Evolutionary conservation across 2,888 invertebrate genomes (phyloP), one percentile per base, ranked within the genome.

Genomic region (Trissolcus japonicus): DNA sequence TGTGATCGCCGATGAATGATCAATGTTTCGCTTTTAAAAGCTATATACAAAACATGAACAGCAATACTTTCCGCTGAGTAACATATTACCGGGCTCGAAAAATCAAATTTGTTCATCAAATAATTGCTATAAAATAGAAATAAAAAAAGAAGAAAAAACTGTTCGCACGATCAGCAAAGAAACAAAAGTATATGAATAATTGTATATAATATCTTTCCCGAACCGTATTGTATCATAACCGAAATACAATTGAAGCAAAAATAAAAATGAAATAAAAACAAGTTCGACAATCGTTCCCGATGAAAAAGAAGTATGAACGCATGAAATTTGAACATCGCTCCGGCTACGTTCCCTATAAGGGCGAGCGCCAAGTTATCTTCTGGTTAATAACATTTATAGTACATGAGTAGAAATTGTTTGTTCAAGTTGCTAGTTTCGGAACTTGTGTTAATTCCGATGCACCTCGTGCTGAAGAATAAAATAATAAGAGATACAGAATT

Each of bases 41-140:
- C 61, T 74, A 74, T 74, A 14, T 74, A 74, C 75, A 75, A 75
- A 61, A 75, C 19, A 41, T 67, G 57, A 75, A 68, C 59, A 67
- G 57, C 35, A 56, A 53, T 57, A 61, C 59, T 61, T 63, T 48
- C 14, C 16, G 66, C 56, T 43, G 57, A 62, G 57, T 51, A 54
- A 29, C 21, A 57, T 16, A 51, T 51, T 17, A 40, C 19, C 41
- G 59, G 60, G 35, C 60, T 73, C 48, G 50, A 48, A 50, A 29
- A 40, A 41, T 55, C 4, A 17, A 17, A 56, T 29, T 9, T 35
- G 19, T 46, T 14, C 11, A 51, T 25, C 25, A 51, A 19, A 16
- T 2, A 41, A 41, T 41, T 55, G 2, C 16, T 16, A 55, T 11
- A 9, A 56, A 56, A 9, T 35, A 56, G 41, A 16, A 56, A 51